These are phyloP conservation scores for Hemithea aestivaria DNA, from an alignment of 2,888 invertebrate genomes.

Conservation along the genomic window DNA sequence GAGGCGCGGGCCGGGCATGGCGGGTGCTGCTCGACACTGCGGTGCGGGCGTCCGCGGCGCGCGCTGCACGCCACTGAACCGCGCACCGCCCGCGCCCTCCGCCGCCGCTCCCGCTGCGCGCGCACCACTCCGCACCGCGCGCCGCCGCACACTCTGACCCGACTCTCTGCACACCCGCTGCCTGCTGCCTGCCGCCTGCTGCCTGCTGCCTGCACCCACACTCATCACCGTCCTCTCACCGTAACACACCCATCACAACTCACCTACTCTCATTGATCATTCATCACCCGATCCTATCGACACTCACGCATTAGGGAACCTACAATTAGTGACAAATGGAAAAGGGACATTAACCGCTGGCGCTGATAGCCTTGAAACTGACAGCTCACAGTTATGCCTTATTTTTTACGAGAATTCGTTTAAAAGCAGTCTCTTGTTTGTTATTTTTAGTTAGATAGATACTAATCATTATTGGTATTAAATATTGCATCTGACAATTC, in stretches of 20 bases:
- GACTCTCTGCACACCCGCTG: constrained; percentile 21
- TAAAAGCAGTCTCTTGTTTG: too few species aligned
- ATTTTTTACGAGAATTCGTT: background rate
- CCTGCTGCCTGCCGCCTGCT: constrained; percentile 1
- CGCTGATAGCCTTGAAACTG: too few species aligned
- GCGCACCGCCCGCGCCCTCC: constrained; percentile 65
- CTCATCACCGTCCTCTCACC: constrained; percentile 23
- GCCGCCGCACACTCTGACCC: constrained; percentile 35
- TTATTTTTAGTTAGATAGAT: too few species aligned
- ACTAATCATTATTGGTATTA: too few species aligned
- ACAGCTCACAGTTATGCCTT: background rate
- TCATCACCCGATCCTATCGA: too few species aligned
- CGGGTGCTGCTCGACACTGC: constrained; percentile 76
- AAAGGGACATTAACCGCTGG: too few species aligned
- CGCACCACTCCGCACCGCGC: constrained; percentile 51
- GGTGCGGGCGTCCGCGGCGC: constrained; percentile 78
- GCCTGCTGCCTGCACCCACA: constrained; percentile 14
- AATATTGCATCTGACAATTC: too few species aligned
- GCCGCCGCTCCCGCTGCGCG: constrained; percentile 45
- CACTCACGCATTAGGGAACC: too few species aligned
- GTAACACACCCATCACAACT: too few species aligned
- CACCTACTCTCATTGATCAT: too few species aligned
- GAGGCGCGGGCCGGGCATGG: constrained; percentile 78
- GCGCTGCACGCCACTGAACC: constrained; percentile 75
- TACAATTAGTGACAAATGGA: too few species aligned